phyloP scores from a whole-genome alignment of 2,888 invertebrate genomes.

The Rhorus exstirpatorius region DNA sequence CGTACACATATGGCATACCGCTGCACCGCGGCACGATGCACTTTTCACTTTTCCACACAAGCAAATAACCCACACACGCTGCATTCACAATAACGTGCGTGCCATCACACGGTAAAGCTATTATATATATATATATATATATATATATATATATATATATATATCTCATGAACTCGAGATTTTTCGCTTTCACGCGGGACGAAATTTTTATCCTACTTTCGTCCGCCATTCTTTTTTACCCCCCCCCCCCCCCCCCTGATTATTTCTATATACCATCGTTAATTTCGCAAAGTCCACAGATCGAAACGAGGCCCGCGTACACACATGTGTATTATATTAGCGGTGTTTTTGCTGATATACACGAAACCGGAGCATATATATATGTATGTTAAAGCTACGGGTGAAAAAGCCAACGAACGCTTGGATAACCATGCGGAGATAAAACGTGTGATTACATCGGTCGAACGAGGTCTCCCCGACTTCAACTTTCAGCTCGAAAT shows the following conservation, averaged over 20 bases:
- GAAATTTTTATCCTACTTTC: slow-evolving; percentile 8
- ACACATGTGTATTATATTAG: slow-evolving; percentile 31
- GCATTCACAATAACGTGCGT: slow-evolving; percentile 2
- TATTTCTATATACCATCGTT: slow-evolving; percentile 26
- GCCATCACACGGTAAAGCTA: background rate
- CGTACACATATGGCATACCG: slow-evolving; percentile 27
- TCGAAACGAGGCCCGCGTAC: slow-evolving; percentile 1
- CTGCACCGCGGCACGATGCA: slow-evolving; percentile 50
- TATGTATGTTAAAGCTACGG: slow-evolving; percentile 37
- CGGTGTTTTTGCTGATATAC: slow-evolving; percentile 32
- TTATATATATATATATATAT: no score
- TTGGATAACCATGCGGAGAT: slow-evolving; percentile 58
- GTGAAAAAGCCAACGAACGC: slow-evolving; percentile 58
- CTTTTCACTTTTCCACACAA: slow-evolving; percentile 61
- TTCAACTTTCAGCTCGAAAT: slow-evolving; percentile 57
- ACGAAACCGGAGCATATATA: slow-evolving; percentile 34
- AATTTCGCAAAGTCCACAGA: slow-evolving; percentile 39
- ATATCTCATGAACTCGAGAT: slow-evolving; percentile 22
- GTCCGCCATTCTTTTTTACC: background rate
- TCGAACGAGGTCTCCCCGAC: slow-evolving; percentile 59
- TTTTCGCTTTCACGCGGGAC: slow-evolving; percentile 24
- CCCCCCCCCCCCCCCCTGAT: background rate
- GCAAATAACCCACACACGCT: background rate
- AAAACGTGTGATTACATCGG: slow-evolving; percentile 62
- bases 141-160: no score